A percentile compares a stretch with the other conserved stretches of the same genome.
Evolutionary conservation across 2,113 vertebrate species (phyloP).

Genomic region (Gambusia holbrooki): DNA sequence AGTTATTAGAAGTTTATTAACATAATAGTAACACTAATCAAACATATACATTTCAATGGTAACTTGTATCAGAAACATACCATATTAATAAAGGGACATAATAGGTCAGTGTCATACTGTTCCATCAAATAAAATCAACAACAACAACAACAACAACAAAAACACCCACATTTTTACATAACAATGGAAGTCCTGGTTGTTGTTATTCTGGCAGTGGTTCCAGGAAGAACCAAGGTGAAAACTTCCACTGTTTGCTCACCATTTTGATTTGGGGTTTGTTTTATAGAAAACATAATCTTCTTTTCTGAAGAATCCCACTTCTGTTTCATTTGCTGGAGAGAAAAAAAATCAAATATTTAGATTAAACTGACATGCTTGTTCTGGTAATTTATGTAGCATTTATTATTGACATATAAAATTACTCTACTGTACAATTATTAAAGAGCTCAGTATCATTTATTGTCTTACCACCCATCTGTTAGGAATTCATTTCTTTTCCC

Average conservation of each 20-base stretch:
- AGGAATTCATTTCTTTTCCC: background rate
- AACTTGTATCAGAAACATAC: background rate
- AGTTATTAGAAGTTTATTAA: background rate
- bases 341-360: background rate
- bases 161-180: background rate
- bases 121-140: background rate
- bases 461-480: background rate
- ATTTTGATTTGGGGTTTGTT: constrained; percentile 83
- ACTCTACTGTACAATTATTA: background rate
- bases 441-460: background rate
- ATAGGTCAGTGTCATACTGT: background rate
- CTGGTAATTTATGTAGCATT: background rate
- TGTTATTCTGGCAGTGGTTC: background rate
- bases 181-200: background rate
- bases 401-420: background rate
- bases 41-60: background rate
- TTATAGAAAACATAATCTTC: constrained; percentile 89
- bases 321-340: constrained; percentile 88
- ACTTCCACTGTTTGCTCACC: constrained; percentile 47
- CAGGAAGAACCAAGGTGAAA: background rate
- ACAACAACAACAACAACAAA: background rate
- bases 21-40: background rate
- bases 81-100: background rate
- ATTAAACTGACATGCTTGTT: background rate
- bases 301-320: constrained; percentile 90